A percentile compares a stretch with the other conserved stretches of the same genome.
Conservation (phyloP, 35 echinoderm and acorn worm genomes). For the Patiria miniata region DNA sequence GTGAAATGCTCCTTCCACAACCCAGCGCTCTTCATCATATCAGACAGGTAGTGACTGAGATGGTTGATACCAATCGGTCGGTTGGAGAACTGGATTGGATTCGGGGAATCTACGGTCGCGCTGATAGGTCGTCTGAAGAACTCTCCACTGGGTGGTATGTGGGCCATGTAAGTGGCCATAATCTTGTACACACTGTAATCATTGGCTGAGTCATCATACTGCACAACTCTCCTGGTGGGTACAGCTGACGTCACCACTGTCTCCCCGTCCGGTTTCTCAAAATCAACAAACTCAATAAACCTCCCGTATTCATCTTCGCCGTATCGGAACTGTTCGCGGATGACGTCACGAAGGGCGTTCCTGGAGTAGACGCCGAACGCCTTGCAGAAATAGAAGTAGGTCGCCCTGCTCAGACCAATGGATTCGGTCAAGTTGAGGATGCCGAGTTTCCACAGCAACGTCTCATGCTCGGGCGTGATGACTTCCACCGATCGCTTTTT, state of each 20-base stretch:
- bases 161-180: not conserved
- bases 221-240: not conserved
- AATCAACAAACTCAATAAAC: not conserved
- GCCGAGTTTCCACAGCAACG: not conserved
- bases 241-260: not conserved
- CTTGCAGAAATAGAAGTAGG: slow-evolving; percentile 3
- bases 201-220: not conserved
- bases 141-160: not conserved
- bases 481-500: not conserved
- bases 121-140: not conserved
- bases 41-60: slow-evolving; percentile 10
- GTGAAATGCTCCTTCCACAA: not conserved
- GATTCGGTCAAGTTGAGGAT: not conserved
- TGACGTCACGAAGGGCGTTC: not conserved
- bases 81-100: slow-evolving; percentile 13
- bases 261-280: too few relatives aligned
- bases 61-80: slow-evolving; percentile 4
- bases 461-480: not conserved
- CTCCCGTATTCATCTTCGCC: not conserved
- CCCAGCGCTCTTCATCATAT: slow-evolving; percentile 12
- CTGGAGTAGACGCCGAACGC: slow-evolving; percentile 10
- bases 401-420: not conserved
- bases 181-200: slow-evolving; percentile 1
- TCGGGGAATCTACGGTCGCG: not conserved
- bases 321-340: not conserved